A percentile compares a stretch with the other conserved stretches of the same genome.
Conservation (phyloP, 1,140 invertebrate genomes). For the Zaprionus davidi region DNA sequence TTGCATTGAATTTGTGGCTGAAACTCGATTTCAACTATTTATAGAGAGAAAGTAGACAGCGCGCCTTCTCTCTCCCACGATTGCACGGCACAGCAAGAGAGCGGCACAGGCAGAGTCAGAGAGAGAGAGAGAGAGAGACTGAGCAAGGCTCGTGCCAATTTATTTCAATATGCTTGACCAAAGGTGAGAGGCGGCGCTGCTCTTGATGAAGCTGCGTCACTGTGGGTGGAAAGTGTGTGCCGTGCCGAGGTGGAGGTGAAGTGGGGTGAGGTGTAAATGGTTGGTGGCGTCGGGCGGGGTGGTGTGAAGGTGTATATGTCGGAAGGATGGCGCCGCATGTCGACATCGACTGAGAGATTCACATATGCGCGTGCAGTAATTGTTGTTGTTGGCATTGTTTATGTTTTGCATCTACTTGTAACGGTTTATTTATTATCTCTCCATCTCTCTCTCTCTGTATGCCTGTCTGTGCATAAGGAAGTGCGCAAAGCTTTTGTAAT, state of each 20-base stretch:
- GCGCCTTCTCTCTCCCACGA: conserved; percentile 14
- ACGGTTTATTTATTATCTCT: conserved; percentile 52
- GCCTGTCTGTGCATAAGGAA: conserved; percentile 57
- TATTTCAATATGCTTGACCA: conserved; percentile 66
- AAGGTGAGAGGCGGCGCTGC: conserved; percentile 53
- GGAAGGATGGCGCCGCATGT: conserved; percentile 46
- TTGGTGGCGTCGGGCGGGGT: conserved; percentile 1
- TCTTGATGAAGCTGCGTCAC: conserved; percentile 10
- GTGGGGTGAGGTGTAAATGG: background rate
- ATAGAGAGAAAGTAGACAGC: conserved; percentile 70
- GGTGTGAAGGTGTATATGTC: conserved; percentile 9
- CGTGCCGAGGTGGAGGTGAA: conserved; percentile 9
- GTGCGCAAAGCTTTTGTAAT: conserved; percentile 60
- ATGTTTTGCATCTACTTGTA: conserved; percentile 55
- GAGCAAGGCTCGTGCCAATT: conserved; percentile 69
- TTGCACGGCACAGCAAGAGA: conserved; percentile 3
- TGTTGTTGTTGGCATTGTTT: conserved; percentile 55
- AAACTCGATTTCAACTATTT: conserved; percentile 70
- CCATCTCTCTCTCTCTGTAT: background rate
- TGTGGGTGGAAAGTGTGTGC: conserved; percentile 18
- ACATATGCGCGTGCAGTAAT: conserved; percentile 34
- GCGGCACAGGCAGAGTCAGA: background rate
- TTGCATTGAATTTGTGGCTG: conserved; percentile 54
- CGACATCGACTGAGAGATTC: conserved; percentile 27
- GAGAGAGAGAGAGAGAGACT: conserved; percentile 10